Evolutionary conservation across 2,797 vertebrate species (phyloP).

Genomic region (Platalea minor): DNA sequence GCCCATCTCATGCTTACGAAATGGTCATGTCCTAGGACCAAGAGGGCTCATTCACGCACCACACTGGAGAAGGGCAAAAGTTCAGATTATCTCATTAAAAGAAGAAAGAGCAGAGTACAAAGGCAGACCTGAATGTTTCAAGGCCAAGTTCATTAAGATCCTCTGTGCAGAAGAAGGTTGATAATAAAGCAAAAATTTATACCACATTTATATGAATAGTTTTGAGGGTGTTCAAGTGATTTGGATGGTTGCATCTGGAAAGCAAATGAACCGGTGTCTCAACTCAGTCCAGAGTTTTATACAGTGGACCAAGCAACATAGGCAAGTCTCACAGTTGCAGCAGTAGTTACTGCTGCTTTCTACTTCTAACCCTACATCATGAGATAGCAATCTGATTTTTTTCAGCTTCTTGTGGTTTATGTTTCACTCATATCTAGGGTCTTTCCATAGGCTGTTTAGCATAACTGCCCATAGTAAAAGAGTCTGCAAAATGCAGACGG

Average conservation of each 20-base stretch:
- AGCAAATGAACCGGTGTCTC: neutral
- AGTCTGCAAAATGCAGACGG: neutral
- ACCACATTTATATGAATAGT: neutral
- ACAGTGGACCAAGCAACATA: neutral
- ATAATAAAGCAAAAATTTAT: neutral
- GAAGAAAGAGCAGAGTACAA: neutral
- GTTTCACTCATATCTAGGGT: neutral
- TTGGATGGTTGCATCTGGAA: neutral
- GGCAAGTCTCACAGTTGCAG: neutral
- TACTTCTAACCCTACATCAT: neutral
- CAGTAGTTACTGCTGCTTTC: neutral
- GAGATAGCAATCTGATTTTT: neutral
- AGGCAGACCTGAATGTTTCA: neutral
- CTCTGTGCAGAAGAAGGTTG: neutral
- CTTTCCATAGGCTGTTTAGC: neutral
- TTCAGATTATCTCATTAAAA: neutral
- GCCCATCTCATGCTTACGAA: fast-evolving
- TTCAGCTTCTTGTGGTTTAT: constrained; percentile 12
- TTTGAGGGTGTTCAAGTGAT: neutral
- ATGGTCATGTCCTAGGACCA: neutral
- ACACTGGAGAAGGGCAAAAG: neutral
- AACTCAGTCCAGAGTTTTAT: neutral
- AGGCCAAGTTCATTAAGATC: neutral
- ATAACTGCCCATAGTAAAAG: neutral
- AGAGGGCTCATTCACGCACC: neutral